Conservation (phyloP, 1,140 invertebrate species). For the Ditylenchus dipsaci region DNA sequence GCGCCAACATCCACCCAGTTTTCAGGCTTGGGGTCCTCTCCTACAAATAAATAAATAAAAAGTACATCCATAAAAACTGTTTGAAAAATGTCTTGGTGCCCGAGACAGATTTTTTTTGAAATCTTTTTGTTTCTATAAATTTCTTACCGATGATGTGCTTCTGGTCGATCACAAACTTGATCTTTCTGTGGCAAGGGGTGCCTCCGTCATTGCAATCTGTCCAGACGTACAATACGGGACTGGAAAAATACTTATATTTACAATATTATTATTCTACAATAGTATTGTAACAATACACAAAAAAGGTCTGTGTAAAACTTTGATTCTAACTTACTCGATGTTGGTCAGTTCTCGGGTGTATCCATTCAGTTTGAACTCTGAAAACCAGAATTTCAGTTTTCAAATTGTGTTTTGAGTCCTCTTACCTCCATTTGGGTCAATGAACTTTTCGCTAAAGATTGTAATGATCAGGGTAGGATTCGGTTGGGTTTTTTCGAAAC, state of each 20-base stretch:
- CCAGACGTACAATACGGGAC: conserved; percentile 28
- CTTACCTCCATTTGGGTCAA: conserved; percentile 20
- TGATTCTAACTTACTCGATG: background rate
- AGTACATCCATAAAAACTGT: background rate
- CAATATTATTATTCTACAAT: conserved; percentile 1
- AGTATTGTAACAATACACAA: too few relatives aligned
- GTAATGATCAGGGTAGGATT: too few relatives aligned
- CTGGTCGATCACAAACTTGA: conserved; percentile 30
- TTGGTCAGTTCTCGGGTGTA: conserved; percentile 30
- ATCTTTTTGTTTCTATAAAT: background rate
- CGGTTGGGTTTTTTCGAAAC: too few relatives aligned
- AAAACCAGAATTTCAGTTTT: background rate
- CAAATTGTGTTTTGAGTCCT: background rate
- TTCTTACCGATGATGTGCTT: conserved; percentile 8
- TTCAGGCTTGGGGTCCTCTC: conserved; percentile 24
- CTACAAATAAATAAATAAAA: background rate
- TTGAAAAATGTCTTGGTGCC: too few relatives aligned
- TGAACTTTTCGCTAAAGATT: conserved; percentile 18
- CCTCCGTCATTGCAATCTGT: conserved; percentile 29
- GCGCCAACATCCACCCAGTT: conserved; percentile 30
- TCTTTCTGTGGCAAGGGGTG: conserved; percentile 29
- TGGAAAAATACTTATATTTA: background rate
- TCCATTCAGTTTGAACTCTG: conserved; percentile 18
- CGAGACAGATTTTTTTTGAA: too few relatives aligned
- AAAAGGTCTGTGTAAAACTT: too few relatives aligned